Conservation (phyloP, 2,888 invertebrate genomes). For the Aromia moschata region DNA sequence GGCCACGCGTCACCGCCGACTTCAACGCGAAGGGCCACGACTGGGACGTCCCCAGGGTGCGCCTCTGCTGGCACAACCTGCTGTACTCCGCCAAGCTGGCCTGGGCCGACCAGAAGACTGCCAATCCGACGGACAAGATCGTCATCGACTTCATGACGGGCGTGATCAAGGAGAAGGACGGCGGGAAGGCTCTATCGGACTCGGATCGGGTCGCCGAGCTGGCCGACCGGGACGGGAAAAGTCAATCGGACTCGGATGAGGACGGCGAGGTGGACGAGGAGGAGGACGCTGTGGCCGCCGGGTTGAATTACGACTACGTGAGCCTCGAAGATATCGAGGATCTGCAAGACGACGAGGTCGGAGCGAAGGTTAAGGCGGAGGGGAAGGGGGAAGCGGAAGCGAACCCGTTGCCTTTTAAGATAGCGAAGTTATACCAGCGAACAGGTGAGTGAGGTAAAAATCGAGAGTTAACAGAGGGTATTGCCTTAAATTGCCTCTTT, state of each 20-base stretch:
- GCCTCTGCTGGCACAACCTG: neutral
- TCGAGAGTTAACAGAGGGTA: no score
- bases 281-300: neutral
- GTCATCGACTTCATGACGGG: conserved; percentile 18
- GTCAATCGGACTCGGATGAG: no score
- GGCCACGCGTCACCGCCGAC: neutral
- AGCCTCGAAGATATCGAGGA: neutral
- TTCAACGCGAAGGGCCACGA: neutral
- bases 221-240: neutral
- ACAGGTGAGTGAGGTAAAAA: neutral
- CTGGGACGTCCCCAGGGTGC: neutral
- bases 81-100: neutral
- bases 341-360: no score
- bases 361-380: no score
- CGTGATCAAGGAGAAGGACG: neutral
- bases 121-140: neutral
- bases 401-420: neutral
- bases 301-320: neutral
- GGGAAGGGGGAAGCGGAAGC: no score
- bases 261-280: neutral
- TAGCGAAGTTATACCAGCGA: neutral
- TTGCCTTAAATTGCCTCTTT: no score
- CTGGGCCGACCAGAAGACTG: conserved; percentile 8
- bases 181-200: neutral
- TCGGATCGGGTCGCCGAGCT: neutral